Conservation (phyloP, 2,888 invertebrate genomes). For the Chloroclystis v-ata region DNA sequence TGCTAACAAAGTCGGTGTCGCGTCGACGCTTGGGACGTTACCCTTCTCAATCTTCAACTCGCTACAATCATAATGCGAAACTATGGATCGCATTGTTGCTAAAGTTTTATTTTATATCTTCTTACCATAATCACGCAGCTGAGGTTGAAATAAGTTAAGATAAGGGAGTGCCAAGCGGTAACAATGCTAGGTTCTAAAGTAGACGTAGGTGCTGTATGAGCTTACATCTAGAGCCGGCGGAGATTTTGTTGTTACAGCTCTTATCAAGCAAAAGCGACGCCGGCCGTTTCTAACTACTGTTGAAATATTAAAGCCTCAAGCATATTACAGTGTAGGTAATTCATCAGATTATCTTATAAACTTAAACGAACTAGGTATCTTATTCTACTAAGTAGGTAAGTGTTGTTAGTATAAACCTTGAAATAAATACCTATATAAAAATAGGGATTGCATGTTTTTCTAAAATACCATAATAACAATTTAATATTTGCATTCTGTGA, state of each 20-base stretch:
- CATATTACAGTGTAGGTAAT: too few species aligned
- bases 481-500: too few species aligned
- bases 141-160: slow-evolving; percentile 22
- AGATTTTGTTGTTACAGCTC: neutral
- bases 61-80: slow-evolving; percentile 48
- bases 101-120: slow-evolving; percentile 42
- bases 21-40: slow-evolving; percentile 49
- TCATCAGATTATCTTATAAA: too few species aligned
- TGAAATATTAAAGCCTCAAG: too few species aligned
- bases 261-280: neutral
- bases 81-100: slow-evolving; percentile 28
- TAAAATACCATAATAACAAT: too few species aligned
- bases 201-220: slow-evolving; percentile 8
- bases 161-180: slow-evolving; percentile 27
- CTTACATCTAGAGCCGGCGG: neutral
- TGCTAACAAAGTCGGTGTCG: slow-evolving; percentile 65
- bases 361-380: too few species aligned
- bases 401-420: too few species aligned
- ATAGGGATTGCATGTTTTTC: too few species aligned
- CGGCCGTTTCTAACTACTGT: neutral
- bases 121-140: slow-evolving; percentile 35
- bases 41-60: slow-evolving; percentile 57
- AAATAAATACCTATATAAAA: too few species aligned
- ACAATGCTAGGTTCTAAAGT: slow-evolving; percentile 21
- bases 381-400: too few species aligned